Conservation (phyloP, 2,797 vertebrate species). For the Etheostoma perlongum region DNA sequence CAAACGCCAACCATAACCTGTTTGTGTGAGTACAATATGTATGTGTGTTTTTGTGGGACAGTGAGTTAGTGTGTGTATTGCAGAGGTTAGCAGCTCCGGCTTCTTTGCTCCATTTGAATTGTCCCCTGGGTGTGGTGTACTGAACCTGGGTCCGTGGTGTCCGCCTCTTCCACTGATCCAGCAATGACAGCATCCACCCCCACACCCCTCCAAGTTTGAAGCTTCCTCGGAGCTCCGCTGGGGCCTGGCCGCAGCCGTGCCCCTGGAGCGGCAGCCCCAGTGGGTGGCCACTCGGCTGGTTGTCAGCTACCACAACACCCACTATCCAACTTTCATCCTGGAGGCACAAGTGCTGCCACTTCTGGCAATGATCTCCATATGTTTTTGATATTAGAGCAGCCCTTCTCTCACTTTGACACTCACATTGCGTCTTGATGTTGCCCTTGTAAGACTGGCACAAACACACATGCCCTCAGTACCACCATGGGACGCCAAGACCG, state of each 20-base stretch:
- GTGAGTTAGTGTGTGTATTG: conserved; percentile 29
- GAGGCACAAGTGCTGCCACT: conserved; percentile 57
- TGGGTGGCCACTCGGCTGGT: conserved; percentile 63
- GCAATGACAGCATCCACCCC: conserved; percentile 77
- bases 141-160: conserved; percentile 73
- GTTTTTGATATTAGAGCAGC: conserved; percentile 56
- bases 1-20: no score
- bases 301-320: conserved; percentile 62
- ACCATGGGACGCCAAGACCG: conserved; percentile 64
- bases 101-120: conserved; percentile 46
- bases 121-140: conserved; percentile 59
- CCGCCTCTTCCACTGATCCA: conserved; percentile 80
- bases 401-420: conserved; percentile 62
- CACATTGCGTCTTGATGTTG: conserved; percentile 57
- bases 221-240: conserved; percentile 58
- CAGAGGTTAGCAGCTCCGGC: conserved; percentile 55
- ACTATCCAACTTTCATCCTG: conserved; percentile 47
- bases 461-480: conserved; percentile 66
- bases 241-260: conserved; percentile 65
- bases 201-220: conserved; percentile 52
- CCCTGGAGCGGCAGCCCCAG: conserved; percentile 69
- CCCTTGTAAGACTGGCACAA: conserved; percentile 74
- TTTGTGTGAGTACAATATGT: conserved; percentile 1
- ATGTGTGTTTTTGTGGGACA: conserved; percentile 28
- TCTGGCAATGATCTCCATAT: conserved; percentile 67